Conservation (phyloP, 2,113 vertebrate species). For the Galbula dea region DNA sequence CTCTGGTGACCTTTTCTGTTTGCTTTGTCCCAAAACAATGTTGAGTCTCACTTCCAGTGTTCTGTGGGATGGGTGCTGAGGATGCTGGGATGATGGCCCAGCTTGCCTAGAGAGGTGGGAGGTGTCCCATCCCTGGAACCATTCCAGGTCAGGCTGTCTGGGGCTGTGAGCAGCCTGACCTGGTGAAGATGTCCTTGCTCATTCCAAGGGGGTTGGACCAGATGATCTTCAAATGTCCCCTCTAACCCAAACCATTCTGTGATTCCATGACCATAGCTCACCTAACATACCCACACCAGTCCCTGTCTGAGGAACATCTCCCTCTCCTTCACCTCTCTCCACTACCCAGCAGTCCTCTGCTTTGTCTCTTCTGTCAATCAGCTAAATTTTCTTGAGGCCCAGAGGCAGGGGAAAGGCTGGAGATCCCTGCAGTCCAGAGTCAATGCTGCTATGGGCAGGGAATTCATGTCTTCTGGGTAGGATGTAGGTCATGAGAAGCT, state of each 20-base stretch:
- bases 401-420: not conserved
- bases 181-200: too few relatives aligned
- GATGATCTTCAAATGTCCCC: too few relatives aligned
- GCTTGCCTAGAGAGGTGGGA: too few relatives aligned
- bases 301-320: not conserved
- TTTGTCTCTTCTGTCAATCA: not conserved
- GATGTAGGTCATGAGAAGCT: not conserved
- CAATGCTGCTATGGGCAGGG: not conserved
- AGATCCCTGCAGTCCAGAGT: not conserved
- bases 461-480: not conserved
- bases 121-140: too few relatives aligned
- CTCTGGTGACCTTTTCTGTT: rapidly evolving
- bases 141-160: too few relatives aligned
- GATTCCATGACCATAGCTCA: too few relatives aligned
- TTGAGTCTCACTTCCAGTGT: rapidly evolving
- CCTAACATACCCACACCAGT: not conserved
- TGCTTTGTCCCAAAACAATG: not conserved
- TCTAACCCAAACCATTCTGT: too few relatives aligned
- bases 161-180: too few relatives aligned
- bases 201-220: too few relatives aligned
- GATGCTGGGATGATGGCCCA: too few relatives aligned
- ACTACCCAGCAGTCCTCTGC: rapidly evolving
- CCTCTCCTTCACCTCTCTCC: not conserved
- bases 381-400: not conserved
- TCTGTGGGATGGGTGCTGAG: not conserved